These are phyloP conservation scores for Diorhabda sublineata DNA, from an alignment of 1,140 invertebrate species.

Conservation along the genomic window DNA sequence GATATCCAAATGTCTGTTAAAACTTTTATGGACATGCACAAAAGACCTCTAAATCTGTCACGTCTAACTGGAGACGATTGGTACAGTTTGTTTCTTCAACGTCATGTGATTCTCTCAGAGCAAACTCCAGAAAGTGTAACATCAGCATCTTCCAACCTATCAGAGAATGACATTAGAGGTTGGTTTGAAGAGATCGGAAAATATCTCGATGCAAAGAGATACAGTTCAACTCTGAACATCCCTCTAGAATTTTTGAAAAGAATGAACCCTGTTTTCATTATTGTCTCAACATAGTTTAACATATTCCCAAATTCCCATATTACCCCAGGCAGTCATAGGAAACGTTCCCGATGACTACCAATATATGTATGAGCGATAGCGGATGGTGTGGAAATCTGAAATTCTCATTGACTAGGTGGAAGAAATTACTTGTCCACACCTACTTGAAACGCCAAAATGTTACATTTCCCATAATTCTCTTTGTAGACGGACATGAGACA, in stretches of 20 bases:
- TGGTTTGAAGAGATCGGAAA: neutral
- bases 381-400: conserved; percentile 42
- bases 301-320: conserved; percentile 32
- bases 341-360: no score
- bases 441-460: neutral
- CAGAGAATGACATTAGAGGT: neutral
- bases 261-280: neutral
- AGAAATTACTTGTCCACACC: neutral
- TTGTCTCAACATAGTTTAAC: neutral
- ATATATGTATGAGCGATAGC: no score
- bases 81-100: neutral
- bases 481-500: conserved; percentile 2
- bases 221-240: neutral
- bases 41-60: neutral
- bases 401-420: neutral
- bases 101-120: neutral
- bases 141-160: neutral
- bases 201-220: neutral
- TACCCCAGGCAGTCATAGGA: conserved; percentile 17
- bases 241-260: neutral
- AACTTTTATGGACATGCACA: neutral
- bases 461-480: neutral
- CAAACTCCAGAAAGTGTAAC: neutral
- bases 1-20: neutral
- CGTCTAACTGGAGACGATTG: neutral